Evolutionary conservation across 2,113 vertebrate species (phyloP).

Genomic region (Eretmodus cyanostictus): DNA sequence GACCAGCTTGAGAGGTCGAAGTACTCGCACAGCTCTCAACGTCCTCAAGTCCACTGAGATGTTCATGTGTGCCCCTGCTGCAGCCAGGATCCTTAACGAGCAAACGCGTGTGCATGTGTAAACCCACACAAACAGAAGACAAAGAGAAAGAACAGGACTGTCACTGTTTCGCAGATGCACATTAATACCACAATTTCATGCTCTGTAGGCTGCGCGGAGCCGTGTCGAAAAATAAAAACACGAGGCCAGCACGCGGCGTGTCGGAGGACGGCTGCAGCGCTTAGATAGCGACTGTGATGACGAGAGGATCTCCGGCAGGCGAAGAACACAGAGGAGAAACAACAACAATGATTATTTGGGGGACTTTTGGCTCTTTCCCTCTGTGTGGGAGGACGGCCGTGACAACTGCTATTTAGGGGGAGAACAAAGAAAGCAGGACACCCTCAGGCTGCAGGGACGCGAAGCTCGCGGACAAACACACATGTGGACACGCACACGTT

Average conservation of each 20-base stretch:
- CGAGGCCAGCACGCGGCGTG: background rate
- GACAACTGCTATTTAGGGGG: constrained; percentile 59
- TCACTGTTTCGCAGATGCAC: background rate
- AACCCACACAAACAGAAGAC: background rate
- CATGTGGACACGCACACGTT: background rate
- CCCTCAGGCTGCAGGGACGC: background rate
- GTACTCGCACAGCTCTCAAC: constrained; percentile 88
- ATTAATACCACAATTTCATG: background rate
- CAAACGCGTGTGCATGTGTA: background rate
- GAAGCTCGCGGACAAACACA: background rate
- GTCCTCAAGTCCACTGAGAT: constrained; percentile 95
- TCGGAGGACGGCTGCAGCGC: constrained; percentile 13
- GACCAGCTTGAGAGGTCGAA: constrained; percentile 93
- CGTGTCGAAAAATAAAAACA: background rate
- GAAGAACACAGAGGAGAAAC: constrained; percentile 6
- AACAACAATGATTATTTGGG: constrained; percentile 14
- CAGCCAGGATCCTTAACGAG: constrained; percentile 87
- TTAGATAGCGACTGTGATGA: constrained; percentile 13
- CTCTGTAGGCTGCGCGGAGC: background rate
- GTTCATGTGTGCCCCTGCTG: constrained; percentile 93
- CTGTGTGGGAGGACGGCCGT: constrained; percentile 54
- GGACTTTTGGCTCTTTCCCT: constrained; percentile 23
- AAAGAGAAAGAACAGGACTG: background rate
- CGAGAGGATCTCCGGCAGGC: constrained; percentile 3
- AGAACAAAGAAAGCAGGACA: constrained; percentile 43